Conservation (phyloP, 2,888 invertebrate genomes). For the Ischnus inquisitorius region DNA sequence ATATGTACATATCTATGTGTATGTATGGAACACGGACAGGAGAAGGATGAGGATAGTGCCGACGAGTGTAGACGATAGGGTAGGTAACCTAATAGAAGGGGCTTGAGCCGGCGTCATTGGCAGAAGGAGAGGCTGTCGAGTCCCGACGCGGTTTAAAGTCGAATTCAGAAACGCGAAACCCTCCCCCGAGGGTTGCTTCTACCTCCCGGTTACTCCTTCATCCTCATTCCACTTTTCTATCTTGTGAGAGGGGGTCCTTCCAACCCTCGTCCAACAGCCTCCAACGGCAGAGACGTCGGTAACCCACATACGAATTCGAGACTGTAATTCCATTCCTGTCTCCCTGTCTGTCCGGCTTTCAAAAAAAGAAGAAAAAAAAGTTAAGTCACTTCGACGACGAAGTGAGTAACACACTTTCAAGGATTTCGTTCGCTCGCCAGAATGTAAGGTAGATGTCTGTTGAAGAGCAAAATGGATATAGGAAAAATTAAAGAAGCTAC, state of each 20-base stretch:
- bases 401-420: conserved; percentile 27
- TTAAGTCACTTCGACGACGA: conserved; percentile 40
- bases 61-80: conserved; percentile 77
- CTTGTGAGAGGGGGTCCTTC: conserved; percentile 56
- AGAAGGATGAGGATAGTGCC: conserved; percentile 78
- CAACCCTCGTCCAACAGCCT: conserved; percentile 58
- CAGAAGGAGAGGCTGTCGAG: conserved; percentile 83
- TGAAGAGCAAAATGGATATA: too few relatives aligned
- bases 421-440: conserved; percentile 15
- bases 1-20: conserved; percentile 55
- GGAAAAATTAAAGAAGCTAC: too few relatives aligned
- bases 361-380: not conserved
- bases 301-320: conserved; percentile 70
- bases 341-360: conserved; percentile 62
- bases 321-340: conserved; percentile 69
- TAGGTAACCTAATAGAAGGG: conserved; percentile 84
- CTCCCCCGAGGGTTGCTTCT: conserved; percentile 73
- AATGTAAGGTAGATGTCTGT: too few relatives aligned
- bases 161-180: conserved; percentile 82
- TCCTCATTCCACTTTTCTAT: conserved; percentile 40
- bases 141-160: conserved; percentile 82
- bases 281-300: conserved; percentile 66
- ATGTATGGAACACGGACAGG: conserved; percentile 50
- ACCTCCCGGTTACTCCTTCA: conserved; percentile 32
- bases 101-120: conserved; percentile 84